Conservation (phyloP, 2,113 vertebrate genomes). For the Prunella himalayana region DNA sequence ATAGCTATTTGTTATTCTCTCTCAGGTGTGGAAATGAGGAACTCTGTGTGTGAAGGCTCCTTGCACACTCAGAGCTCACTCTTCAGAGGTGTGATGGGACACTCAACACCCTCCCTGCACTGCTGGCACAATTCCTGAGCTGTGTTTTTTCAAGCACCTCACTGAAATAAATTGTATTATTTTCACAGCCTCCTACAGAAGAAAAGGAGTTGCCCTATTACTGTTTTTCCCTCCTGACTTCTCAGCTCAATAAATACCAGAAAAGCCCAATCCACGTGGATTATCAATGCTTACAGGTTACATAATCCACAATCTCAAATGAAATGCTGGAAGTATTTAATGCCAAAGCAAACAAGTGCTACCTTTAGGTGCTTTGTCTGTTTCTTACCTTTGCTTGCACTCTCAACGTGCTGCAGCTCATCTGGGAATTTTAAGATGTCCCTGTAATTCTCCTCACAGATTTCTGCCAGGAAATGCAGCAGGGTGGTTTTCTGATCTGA, state of each 20-base stretch:
- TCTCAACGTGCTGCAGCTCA: constrained; percentile 90
- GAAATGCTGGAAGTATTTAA: background rate
- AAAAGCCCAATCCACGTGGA: background rate
- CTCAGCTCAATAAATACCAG: background rate
- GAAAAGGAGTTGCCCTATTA: background rate
- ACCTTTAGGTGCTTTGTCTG: background rate
- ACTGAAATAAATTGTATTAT: background rate
- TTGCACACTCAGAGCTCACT: background rate
- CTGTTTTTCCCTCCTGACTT: background rate
- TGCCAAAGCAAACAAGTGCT: background rate
- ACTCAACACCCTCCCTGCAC: background rate
- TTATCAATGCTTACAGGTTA: background rate
- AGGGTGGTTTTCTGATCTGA: constrained; percentile 88
- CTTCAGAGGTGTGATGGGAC: background rate
- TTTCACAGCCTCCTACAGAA: background rate
- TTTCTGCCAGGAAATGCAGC: constrained; percentile 90
- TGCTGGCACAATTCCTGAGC: background rate
- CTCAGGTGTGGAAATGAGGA: background rate
- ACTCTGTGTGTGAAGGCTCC: rapidly evolving
- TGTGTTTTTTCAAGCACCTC: rapidly evolving
- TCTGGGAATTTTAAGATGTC: constrained; percentile 92
- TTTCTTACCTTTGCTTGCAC: constrained; percentile 89
- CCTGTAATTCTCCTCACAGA: constrained; percentile 83
- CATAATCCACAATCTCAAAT: background rate
- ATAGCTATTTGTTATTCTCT: background rate